Conservation (phyloP, 2,113 vertebrate genomes). For the Agapornis roseicollis region DNA sequence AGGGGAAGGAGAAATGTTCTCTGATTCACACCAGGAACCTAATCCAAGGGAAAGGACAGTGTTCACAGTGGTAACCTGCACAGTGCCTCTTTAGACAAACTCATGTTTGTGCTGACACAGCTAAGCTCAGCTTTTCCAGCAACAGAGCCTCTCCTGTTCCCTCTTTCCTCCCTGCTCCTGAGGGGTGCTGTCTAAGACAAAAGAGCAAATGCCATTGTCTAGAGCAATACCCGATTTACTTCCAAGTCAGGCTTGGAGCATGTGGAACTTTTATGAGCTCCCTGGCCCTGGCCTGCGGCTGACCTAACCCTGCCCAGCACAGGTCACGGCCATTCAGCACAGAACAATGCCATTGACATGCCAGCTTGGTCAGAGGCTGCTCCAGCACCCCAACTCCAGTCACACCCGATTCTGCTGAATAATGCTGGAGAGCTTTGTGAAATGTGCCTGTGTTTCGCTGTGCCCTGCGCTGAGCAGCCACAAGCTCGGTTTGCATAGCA, state of each 20-base stretch:
- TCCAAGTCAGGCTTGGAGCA: not conserved
- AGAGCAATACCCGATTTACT: not conserved
- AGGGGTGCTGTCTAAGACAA: not conserved
- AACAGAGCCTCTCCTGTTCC: not conserved
- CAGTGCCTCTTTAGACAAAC: not conserved
- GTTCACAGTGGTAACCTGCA: not conserved
- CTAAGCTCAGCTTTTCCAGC: not conserved
- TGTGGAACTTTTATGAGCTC: not conserved
- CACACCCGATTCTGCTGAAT: constrained; percentile 1
- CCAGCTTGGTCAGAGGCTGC: not conserved
- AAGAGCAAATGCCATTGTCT: not conserved
- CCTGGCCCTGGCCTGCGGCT: not conserved
- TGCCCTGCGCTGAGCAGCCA: not conserved
- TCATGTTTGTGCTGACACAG: not conserved
- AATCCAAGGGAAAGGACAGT: not conserved
- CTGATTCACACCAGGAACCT: not conserved
- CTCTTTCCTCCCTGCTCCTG: not conserved
- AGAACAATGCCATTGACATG: not conserved
- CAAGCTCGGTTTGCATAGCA: not conserved
- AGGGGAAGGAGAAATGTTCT: not conserved
- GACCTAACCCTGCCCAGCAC: not conserved
- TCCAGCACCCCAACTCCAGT: not conserved
- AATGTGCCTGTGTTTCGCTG: not conserved
- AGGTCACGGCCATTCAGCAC: not conserved
- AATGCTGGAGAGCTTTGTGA: not conserved